These are phyloP conservation scores for Anolis carolinensis DNA, from an alignment of 2,113 vertebrate genomes.

Conservation along the genomic window DNA sequence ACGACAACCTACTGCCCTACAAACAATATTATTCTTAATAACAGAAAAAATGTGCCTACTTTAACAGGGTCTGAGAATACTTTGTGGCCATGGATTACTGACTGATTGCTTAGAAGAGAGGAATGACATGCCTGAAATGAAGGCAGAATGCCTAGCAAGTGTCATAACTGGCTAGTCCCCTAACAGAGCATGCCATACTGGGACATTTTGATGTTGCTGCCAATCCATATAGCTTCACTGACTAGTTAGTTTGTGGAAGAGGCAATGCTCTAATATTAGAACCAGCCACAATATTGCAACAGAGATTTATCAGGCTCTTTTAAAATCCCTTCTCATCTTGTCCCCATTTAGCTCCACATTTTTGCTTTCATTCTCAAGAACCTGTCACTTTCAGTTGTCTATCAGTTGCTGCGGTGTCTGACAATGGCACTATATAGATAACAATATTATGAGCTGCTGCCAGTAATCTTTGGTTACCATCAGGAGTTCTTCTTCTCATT, in stretches of 20 bases:
- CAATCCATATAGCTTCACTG: background rate
- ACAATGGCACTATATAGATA: conserved; percentile 13
- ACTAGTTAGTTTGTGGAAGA: background rate
- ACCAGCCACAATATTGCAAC: background rate
- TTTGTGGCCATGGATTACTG: background rate
- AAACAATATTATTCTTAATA: background rate
- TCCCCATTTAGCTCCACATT: background rate
- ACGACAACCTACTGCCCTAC: too few relatives aligned
- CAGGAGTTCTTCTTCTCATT: background rate
- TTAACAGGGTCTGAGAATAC: background rate
- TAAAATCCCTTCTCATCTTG: background rate
- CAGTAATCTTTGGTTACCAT: background rate
- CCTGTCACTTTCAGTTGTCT: background rate
- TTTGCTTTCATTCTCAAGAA: background rate
- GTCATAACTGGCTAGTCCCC: background rate
- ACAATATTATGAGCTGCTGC: conserved; percentile 21
- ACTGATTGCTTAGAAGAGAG: background rate
- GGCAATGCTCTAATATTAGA: background rate
- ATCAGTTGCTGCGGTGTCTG: conserved; percentile 12
- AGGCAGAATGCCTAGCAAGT: background rate
- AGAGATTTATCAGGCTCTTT: background rate
- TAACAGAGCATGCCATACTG: background rate
- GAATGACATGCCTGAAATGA: background rate
- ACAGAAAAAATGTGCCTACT: background rate
- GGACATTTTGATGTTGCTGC: background rate